Evolutionary conservation across 1,140 invertebrate genomes (phyloP).

Genomic region (Pseudachorutes palmiensis): DNA sequence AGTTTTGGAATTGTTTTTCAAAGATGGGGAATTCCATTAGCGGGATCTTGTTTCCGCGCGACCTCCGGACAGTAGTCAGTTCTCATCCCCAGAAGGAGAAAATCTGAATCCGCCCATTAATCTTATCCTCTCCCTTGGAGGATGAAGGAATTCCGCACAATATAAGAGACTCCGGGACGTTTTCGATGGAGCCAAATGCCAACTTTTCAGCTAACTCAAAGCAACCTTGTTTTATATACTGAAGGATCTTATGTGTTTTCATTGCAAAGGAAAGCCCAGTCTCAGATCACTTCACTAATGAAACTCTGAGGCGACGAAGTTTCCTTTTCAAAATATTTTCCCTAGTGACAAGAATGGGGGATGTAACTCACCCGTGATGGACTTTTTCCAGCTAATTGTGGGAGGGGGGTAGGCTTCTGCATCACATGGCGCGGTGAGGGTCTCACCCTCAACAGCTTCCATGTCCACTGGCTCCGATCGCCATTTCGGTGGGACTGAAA

Average conservation of each 20-base stretch:
- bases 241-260: too few species aligned
- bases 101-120: conserved; percentile 27
- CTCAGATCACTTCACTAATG: too few species aligned
- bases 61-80: neutral
- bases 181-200: neutral
- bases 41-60: neutral
- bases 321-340: neutral
- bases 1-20: neutral
- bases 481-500: conserved; percentile 82
- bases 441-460: conserved; percentile 70
- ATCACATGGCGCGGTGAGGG: conserved; percentile 68
- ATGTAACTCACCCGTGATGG: conserved; percentile 26
- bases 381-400: conserved; percentile 49
- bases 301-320: conserved; percentile 11
- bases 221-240: too few species aligned
- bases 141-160: neutral
- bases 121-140: conserved; percentile 9
- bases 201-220: neutral
- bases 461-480: conserved; percentile 56
- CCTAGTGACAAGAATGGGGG: neutral
- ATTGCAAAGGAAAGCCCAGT: too few species aligned
- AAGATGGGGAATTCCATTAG: neutral
- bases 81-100: conserved; percentile 5
- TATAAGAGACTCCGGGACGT: neutral
- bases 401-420: conserved; percentile 50